phyloP scores from a whole-genome alignment of 2,888 invertebrate species.

The Hypolimnas misippus region DNA sequence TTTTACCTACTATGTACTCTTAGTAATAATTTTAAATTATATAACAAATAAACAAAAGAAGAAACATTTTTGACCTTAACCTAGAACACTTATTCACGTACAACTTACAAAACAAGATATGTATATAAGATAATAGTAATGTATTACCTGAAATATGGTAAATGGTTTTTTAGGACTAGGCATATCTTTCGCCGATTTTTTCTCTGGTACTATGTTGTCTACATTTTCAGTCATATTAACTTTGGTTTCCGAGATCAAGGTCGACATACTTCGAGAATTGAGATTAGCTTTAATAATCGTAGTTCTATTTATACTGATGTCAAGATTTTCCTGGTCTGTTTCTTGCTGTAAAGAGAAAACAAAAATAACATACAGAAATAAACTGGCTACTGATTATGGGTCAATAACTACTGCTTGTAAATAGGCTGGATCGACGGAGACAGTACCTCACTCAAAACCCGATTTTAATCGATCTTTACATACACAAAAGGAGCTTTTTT shows the following conservation, averaged over 20 bases:
- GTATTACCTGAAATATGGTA: slow-evolving; percentile 69
- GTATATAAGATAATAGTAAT: not conserved
- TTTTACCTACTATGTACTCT: no score
- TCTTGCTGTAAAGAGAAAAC: slow-evolving; percentile 65
- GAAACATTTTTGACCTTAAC: no score
- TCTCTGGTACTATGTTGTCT: slow-evolving; percentile 49
- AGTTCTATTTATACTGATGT: slow-evolving; percentile 60
- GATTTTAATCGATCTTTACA: no score
- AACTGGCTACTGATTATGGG: no score
- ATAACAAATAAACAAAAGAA: no score
- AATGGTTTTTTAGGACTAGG: slow-evolving; percentile 76
- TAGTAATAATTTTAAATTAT: no score
- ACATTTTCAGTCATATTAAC: slow-evolving; percentile 40
- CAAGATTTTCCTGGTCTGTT: slow-evolving; percentile 59
- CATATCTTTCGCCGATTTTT: slow-evolving; percentile 62
- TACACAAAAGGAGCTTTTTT: no score
- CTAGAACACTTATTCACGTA: no score
- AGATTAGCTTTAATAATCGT: slow-evolving; percentile 73
- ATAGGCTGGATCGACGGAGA: no score
- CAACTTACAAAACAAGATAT: no score
- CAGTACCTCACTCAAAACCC: no score
- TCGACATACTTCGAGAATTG: slow-evolving; percentile 61
- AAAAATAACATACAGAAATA: not conserved
- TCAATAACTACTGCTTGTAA: no score
- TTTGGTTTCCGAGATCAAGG: slow-evolving; percentile 56